Evolutionary conservation across 2,797 vertebrate species (phyloP), one percentile per base, ranked within the genome.

Genomic region (Pelodytes ibericus): DNA sequence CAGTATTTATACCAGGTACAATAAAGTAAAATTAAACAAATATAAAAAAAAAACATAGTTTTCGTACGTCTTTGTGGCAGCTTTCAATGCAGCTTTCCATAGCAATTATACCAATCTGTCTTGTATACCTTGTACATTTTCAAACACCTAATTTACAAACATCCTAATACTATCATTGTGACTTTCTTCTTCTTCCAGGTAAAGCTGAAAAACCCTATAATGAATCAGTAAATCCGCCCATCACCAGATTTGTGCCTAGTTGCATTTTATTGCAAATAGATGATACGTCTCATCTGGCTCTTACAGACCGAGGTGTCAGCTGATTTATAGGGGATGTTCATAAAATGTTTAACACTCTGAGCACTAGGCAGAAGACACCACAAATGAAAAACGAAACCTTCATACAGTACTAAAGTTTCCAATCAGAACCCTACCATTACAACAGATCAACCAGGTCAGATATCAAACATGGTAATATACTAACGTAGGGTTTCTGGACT

Each of bases 331-430:
- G 64, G n/a, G 62, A 60, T 74, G 64, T 74, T 69, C 58, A 68
- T 79, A 79, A 79, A 79, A 79, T 74, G 71, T 63, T 78, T 78
- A 67, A 78, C 70, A 78, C 75, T 72, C 75, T 78, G 73, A 67
- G 73, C 77, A 79, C 71, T 47, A 57, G 76, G 63, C 70, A 78
- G 70, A 78, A 78, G 71, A 79, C 65, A 78, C 71, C 31, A 39
- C 77, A 79, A 73, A 79, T 79, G 77, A 79, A 79, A 79, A 68
- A 31, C 47, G 77, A 78, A 67, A 74, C 77, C 62, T 25, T 44
- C 29, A 51, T 63, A 78, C 26, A 16, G 71, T 79, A 64, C 67
- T 60, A 69, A 62, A 53, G 61, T 69, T 73, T 79, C 72, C 47
- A 69, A 73, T 73, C 66, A 60, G 33, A 79, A 58, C 44, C 51